Evolutionary conservation across 2,888 invertebrate genomes (phyloP).

Genomic region (Bembecia ichneumoniformis): DNA sequence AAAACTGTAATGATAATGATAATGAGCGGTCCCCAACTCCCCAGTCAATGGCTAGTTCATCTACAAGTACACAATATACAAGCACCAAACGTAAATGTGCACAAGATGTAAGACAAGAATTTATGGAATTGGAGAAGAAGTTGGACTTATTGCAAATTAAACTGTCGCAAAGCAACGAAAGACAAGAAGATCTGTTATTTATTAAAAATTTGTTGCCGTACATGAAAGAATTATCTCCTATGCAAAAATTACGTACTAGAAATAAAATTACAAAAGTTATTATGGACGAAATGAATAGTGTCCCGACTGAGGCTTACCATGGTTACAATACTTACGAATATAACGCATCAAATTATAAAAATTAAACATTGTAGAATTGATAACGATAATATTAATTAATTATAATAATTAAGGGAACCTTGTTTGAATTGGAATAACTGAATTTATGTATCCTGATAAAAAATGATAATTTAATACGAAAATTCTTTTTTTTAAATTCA

Average conservation of each 20-base stretch:
- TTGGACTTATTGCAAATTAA: slow-evolving; percentile 20
- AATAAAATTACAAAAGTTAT: slow-evolving; percentile 19
- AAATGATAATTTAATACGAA: slow-evolving; percentile 3
- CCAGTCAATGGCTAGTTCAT: slow-evolving; percentile 16
- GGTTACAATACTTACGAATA: slow-evolving; percentile 19
- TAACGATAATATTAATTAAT: slow-evolving; percentile 8
- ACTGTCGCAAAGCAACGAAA: slow-evolving; percentile 18
- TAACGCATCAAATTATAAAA: slow-evolving; percentile 17
- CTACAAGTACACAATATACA: slow-evolving; percentile 16
- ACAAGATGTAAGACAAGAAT: slow-evolving; percentile 19
- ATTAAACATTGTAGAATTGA: too few relatives aligned
- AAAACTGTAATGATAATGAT: slow-evolving; percentile 10
- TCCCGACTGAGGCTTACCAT: slow-evolving; percentile 17
- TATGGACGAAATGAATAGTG: slow-evolving; percentile 19
- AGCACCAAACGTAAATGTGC: slow-evolving; percentile 20
- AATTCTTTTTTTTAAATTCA: too few relatives aligned
- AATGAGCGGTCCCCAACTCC: slow-evolving; percentile 16
- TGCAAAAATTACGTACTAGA: slow-evolving; percentile 20
- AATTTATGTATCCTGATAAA: not conserved
- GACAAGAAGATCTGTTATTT: slow-evolving; percentile 17
- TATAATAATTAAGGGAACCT: not conserved
- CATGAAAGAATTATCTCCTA: slow-evolving; percentile 20
- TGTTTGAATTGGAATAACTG: not conserved
- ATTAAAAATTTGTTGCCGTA: slow-evolving; percentile 19
- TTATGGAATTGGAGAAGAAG: slow-evolving; percentile 21